phyloP scores from a whole-genome alignment of 2,113 vertebrate species.

The mouse (Mus musculus) region DNA sequence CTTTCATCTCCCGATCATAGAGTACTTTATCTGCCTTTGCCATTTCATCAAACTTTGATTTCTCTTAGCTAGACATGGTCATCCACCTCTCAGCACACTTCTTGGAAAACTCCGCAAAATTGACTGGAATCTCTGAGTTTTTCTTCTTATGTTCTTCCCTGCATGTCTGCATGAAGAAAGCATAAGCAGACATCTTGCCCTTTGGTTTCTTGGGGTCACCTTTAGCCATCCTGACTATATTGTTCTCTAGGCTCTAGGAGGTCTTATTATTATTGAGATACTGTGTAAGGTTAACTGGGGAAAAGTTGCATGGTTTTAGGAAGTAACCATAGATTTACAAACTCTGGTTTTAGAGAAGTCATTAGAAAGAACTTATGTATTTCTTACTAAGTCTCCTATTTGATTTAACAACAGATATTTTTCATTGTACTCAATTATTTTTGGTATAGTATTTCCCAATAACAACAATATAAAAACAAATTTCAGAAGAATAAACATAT shows the following conservation, averaged over 20 bases:
- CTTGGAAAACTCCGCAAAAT: too few species aligned
- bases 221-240: too few species aligned
- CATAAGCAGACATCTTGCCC: too few species aligned
- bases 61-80: too few species aligned
- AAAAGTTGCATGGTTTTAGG: conserved; percentile 4
- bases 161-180: too few species aligned
- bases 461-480: background rate
- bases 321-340: background rate
- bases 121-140: too few species aligned
- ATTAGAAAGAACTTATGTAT: background rate
- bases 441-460: background rate
- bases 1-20: too few species aligned
- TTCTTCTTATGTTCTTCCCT: too few species aligned
- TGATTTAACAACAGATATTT: conserved; percentile 1
- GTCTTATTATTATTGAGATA: background rate
- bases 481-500: conserved; percentile 15
- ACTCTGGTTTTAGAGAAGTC: conserved; percentile 7
- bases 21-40: too few species aligned
- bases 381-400: background rate
- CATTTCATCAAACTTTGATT: too few species aligned
- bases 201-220: too few species aligned
- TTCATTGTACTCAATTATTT: background rate
- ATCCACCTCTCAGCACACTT: too few species aligned
- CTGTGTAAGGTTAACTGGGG: background rate
- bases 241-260: background rate